Base-by-base conservation (phyloP, 2,113 vertebrate species). In the Ariopsis seemanni region DNA sequence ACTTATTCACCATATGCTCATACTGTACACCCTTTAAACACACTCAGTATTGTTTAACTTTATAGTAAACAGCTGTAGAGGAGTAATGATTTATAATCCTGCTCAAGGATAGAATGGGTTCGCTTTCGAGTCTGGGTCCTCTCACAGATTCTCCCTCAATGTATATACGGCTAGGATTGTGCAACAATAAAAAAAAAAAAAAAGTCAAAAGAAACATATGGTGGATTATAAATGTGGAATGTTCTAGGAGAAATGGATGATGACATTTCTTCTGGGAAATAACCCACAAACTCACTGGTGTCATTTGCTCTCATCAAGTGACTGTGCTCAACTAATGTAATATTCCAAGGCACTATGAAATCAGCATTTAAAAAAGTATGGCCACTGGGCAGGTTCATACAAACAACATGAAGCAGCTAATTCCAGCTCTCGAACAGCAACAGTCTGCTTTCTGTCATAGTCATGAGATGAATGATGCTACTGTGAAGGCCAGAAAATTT, bases 191-290 rank as follows among this genome's bases (percentile, higher is more conserved):
- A 30, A 4, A 42, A 18, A 14, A 11, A 57, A 11, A 57, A 12
- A 63, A 7, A 3, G 17, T 60, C 17, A 18, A 5, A 75, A 75
- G 3, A 75, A 75, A 11, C 8, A 7, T 48, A 10, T 10, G 42
- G 4, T 52, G 10, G 72, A 52, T 75, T 15, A 11, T 77, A 6
- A 27, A 53, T 77, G 50, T 14, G 74, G 22, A 22, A 9, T 50
- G 42, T 75, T 75, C 3, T 9, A 25, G 6, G 30, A 72, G 72
- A 50, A 75, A 50, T 48, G 72, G 18, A 75, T 42, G 50, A 75
- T 75, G 72, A 52, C 74, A 77, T 53, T 77, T 50, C 74, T 52
- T 77, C 74, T n/a, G 48, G 48, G 74, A 77, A 77, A 77, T 42
- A 74, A 74, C 20, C 15, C 18, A 14, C 74, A 53, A 52, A 77